phyloP scores from a whole-genome alignment of 2,888 invertebrate genomes.

The Dynastes tityus region DNA sequence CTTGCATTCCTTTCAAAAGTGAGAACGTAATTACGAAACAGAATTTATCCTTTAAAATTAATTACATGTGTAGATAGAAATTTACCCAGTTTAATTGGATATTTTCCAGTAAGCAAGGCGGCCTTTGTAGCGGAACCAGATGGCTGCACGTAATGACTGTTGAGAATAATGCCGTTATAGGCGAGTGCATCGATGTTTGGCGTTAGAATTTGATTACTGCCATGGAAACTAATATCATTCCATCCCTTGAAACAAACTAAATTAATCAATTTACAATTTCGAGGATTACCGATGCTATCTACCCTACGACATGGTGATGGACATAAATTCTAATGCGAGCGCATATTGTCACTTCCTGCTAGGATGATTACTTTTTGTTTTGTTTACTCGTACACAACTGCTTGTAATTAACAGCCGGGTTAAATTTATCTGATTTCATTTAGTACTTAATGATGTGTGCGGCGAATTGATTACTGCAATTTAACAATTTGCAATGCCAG shows the following conservation, averaged over 20 bases:
- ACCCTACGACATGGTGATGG: background rate
- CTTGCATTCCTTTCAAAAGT: constrained; percentile 78
- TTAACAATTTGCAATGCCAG: constrained; percentile 12
- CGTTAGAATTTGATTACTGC: constrained; percentile 89
- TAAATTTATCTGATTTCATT: constrained; percentile 46
- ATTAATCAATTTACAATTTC: constrained; percentile 41
- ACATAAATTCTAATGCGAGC: constrained; percentile 1
- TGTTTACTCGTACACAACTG: constrained; percentile 12
- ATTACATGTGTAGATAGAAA: constrained; percentile 23
- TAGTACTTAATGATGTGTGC: constrained; percentile 43
- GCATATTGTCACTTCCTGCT: constrained; percentile 19
- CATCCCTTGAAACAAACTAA: constrained; percentile 79
- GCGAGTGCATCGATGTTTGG: constrained; percentile 93
- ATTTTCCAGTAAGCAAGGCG: constrained; percentile 88
- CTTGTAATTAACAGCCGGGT: constrained; percentile 31
- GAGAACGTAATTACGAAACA: constrained; percentile 14
- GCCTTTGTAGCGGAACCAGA: constrained; percentile 90
- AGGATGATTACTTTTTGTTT: constrained; percentile 2
- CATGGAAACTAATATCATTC: constrained; percentile 94
- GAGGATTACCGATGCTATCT: constrained; percentile 30
- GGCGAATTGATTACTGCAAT: constrained; percentile 36
- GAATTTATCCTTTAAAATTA: constrained; percentile 39
- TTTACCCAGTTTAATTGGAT: constrained; percentile 87
- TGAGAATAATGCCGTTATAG: constrained; percentile 87
- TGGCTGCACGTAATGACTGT: constrained; percentile 89